Evolutionary conservation across 2,888 invertebrate genomes (phyloP).

Genomic region (Junonia oenone): DNA sequence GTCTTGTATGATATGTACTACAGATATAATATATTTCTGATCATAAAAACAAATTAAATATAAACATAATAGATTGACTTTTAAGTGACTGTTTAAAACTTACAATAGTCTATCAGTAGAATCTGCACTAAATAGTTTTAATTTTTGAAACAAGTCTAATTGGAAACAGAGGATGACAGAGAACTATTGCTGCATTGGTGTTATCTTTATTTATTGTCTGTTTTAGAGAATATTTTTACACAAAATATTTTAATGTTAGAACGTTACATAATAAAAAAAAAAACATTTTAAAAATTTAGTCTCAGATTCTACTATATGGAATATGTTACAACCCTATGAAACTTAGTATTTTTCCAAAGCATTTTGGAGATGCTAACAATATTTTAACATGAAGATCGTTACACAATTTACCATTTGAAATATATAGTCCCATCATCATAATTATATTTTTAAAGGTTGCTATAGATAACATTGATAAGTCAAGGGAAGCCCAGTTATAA

Average conservation of each 20-base stretch:
- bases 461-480: neutral
- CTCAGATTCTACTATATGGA: neutral
- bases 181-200: neutral
- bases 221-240: neutral
- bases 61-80: neutral
- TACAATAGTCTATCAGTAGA: neutral
- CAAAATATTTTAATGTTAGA: neutral
- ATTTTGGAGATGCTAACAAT: neutral
- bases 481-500: neutral
- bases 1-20: constrained; percentile 1
- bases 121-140: neutral
- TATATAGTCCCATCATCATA: neutral
- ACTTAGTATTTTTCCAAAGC: neutral
- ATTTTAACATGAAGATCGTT: neutral
- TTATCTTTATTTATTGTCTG: constrained; percentile 1
- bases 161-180: neutral
- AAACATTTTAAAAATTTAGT: neutral
- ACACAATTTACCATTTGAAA: neutral
- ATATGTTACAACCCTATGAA: neutral
- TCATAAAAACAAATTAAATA: neutral
- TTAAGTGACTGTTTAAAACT: neutral
- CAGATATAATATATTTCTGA: constrained; percentile 5
- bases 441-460: neutral
- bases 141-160: neutral
- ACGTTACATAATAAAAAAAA: neutral